A percentile compares a stretch with the other conserved stretches of the same genome.
Conservation (phyloP, 2,888 invertebrate genomes). For the Parnassius glacialis region DNA sequence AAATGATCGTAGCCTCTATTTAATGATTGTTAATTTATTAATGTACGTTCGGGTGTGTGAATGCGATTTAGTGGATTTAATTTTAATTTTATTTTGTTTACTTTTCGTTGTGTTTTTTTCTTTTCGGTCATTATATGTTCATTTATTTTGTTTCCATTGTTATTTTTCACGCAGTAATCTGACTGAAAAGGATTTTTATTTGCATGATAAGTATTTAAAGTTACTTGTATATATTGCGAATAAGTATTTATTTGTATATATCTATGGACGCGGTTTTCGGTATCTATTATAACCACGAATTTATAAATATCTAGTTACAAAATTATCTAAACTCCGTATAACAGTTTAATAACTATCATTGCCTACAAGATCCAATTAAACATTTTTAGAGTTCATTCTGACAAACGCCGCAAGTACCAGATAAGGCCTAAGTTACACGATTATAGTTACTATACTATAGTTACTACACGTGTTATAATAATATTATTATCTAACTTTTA, state of each 20-base stretch:
- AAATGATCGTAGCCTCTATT: slow-evolving; percentile 31
- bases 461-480: slow-evolving; percentile 7
- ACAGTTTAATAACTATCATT: no score
- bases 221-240: no score
- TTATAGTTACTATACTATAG: no score
- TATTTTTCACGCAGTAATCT: slow-evolving; percentile 42
- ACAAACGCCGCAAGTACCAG: no score
- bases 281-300: no score
- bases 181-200: slow-evolving; percentile 59
- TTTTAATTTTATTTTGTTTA: slow-evolving; percentile 35
- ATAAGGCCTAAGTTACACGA: no score
- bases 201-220: slow-evolving; percentile 32
- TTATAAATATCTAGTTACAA: no score
- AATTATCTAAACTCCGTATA: no score
- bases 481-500: slow-evolving; percentile 30
- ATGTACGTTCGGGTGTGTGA: slow-evolving; percentile 41
- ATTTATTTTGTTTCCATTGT: slow-evolving; percentile 29
- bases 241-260: no score
- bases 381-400: no score
- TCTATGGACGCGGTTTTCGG: no score
- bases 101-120: slow-evolving; percentile 41
- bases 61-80: slow-evolving; percentile 34
- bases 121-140: slow-evolving; percentile 61
- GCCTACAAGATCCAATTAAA: no score
- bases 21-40: slow-evolving; percentile 51